Evolutionary conservation across 2,888 invertebrate species (phyloP), one percentile per base, ranked within the genome.

Genomic region (Drosophila gaucha): DNA sequence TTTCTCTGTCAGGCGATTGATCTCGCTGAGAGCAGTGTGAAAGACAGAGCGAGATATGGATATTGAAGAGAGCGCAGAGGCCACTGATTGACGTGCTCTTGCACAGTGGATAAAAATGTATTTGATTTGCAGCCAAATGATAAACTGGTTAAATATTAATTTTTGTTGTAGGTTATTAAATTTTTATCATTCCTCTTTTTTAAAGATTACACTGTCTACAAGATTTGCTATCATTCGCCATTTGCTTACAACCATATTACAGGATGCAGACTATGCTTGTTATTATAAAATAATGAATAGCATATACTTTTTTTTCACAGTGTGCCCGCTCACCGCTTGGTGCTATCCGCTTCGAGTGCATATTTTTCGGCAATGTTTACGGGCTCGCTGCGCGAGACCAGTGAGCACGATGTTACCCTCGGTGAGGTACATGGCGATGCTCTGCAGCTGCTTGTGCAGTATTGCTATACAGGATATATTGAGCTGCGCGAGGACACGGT

Each of bases 291-390:
- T 12, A 12, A 31, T 2, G n/a, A 28, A 28, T 28, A 28, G 6
- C 9, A 28, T 28, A 26, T 28, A 28, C n/a, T 33, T 39, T 39
- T n/a, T 39, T 12, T 39, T 22, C n/a, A 55, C 87, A 94, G 95
- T 82, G 95, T 97, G 84, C 94, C 95, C 70, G 97, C 97, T 26
- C 97, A 97, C 92, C 95, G 97, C 88, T 93, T 98, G 74, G 96
- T 98, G 52, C 93, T 98, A 73, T 96, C 97, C 80, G 97, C 98
- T 39, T 96, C 97, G 62, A 97, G 97, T 80, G 97, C 97, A 91
- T 98, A 98, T 92, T 98, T 98, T 93, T 95, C 96, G 41, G 97
- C 97, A 39, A 98, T 98, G 98, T 98, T 98, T 90, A 98, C 97
- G 24, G 96, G 96, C 59, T 95, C 96, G 58, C 92, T 98, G 69